Evolutionary conservation across 37 sponge, comb jelly and placozoan genomes (phyloP).

Genomic region (Lycopodina hypogea): DNA sequence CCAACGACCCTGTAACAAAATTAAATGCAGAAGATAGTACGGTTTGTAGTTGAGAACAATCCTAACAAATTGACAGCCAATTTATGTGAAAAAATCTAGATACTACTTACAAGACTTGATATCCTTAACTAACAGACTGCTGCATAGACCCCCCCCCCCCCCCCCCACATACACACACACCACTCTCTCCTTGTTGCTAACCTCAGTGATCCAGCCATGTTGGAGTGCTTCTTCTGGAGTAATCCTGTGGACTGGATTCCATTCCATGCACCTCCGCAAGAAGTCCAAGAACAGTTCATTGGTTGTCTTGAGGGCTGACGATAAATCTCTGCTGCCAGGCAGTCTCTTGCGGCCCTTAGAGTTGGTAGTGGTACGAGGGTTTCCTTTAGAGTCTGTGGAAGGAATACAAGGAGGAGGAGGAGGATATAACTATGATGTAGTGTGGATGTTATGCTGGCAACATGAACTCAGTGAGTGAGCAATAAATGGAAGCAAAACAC

Average conservation of each 20-base stretch:
- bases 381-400: slow-evolving; percentile 71
- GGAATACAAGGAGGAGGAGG: slow-evolving; percentile 71
- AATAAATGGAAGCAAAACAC: too few relatives aligned
- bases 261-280: slow-evolving; percentile 73
- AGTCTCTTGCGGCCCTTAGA: slow-evolving; percentile 73
- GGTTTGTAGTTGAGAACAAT: background rate
- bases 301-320: slow-evolving; percentile 60
- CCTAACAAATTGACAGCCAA: too few relatives aligned
- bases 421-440: too few relatives aligned
- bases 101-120: too few relatives aligned
- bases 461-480: too few relatives aligned
- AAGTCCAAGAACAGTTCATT: slow-evolving; percentile 87
- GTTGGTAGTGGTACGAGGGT: slow-evolving; percentile 71
- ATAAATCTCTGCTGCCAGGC: slow-evolving; percentile 66
- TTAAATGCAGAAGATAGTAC: background rate
- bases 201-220: slow-evolving; percentile 86
- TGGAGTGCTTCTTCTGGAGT: slow-evolving; percentile 77
- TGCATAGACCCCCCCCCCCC: too few relatives aligned
- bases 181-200: slow-evolving; percentile 25
- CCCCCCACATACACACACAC: too few relatives aligned
- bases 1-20: slow-evolving; percentile 30
- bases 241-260: slow-evolving; percentile 66
- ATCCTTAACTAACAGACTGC: too few relatives aligned
- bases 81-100: too few relatives aligned
- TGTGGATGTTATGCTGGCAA: too few relatives aligned